Base-by-base conservation (phyloP, 2,888 invertebrate genomes). In the Ormyrus labotus region DNA sequence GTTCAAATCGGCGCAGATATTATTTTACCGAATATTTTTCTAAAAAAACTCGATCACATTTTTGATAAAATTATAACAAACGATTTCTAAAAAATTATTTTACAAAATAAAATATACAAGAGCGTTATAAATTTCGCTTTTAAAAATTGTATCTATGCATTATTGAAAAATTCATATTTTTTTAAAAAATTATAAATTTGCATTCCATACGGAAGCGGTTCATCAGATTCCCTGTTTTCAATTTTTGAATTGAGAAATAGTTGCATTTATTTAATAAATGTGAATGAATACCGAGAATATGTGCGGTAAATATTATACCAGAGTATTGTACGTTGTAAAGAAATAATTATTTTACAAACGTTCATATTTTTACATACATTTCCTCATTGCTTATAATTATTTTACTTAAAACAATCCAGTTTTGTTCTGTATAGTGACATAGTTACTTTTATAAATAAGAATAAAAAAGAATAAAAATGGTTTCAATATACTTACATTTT, bases 351-450 rank as follows among this genome's bases (percentile, higher is more conserved):
- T 82, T 79, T 77, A 63, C 73, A 77, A 51, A 78, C 80, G 70
- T 74, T 80, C 72, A 72, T 78, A 72, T 80, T 78, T 82, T 80
- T 80, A 78, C 78, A 80, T 63, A 68, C 47, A 69, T 82, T 82
- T 80, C 78, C 73, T 82, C 77, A 71, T 72, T 80, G 75, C 80
- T 80, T 78, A 80, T 69, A 65, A 70, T 67, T 74, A 74, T 70
- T 81, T 79, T 76, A 76, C 64, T 72, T 70, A 53, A 81, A 77
- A 72, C 64, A 75, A 78, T 47, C 60, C 53, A 73, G 78, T 77
- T 80, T 82, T 78, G 75, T 82, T 82, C 72, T 82, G 82, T 78
- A 81, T 82, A 80, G 82, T 78, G 73, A 82, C 67, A 82, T 78
- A 80, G 74, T 68, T 74, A 76, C 78, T 82, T 82, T 80, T 82